Percentiles rank a stretch among this genome's conserved stretches.
Evolutionary conservation across 2,888 invertebrate species (phyloP).

Genomic region (Pseudococcus jackbeardsleyi): DNA sequence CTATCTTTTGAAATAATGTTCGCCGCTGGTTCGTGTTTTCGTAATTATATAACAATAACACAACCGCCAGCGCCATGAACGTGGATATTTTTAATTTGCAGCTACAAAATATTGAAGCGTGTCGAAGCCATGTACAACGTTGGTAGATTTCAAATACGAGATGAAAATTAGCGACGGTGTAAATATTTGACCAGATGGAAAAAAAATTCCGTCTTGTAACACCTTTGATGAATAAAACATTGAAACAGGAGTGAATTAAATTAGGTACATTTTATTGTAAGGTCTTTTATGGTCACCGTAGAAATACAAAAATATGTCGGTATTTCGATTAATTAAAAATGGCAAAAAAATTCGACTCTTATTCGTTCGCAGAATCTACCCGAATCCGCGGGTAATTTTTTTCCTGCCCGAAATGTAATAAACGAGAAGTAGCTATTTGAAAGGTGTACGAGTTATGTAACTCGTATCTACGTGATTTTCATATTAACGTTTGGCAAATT

Average conservation of each 20-base stretch:
- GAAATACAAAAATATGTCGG: no score
- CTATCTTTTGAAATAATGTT: neutral
- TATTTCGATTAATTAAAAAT: no score
- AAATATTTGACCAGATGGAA: neutral
- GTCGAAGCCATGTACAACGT: neutral
- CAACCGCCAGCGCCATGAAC: neutral
- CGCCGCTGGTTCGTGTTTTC: neutral
- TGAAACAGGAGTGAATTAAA: neutral
- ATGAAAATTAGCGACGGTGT: constrained; percentile 7
- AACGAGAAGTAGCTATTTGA: neutral
- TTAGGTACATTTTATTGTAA: neutral
- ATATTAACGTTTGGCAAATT: neutral
- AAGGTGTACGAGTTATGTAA: neutral
- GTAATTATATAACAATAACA: neutral
- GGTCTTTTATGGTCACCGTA: no score
- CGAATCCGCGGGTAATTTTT: no score
- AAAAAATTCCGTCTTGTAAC: neutral
- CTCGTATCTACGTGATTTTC: neutral
- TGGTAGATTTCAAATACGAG: neutral
- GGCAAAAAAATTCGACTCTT: no score
- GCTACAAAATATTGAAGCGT: neutral
- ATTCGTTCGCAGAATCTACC: no score
- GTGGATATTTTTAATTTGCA: neutral
- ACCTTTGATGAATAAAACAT: neutral
- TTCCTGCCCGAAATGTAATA: no score